A percentile compares a stretch with the other conserved stretches of the same genome.
phyloP scores from a whole-genome alignment of 2,888 invertebrate genomes.

The Platycheirus albimanus region DNA sequence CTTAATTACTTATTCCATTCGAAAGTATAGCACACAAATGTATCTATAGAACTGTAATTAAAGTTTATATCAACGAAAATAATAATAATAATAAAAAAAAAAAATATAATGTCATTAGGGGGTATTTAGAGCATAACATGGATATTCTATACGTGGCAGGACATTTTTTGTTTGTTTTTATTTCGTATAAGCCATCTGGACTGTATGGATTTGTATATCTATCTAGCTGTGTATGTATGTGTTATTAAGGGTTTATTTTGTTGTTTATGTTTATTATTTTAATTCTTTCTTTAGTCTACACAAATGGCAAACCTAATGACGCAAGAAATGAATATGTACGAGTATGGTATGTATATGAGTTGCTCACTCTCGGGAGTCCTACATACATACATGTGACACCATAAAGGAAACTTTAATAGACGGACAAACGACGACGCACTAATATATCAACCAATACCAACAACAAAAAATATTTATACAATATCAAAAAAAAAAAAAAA shows the following conservation, averaged over 20 bases:
- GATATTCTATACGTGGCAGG: conserved; percentile 17
- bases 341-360: conserved; percentile 15
- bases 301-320: conserved; percentile 18
- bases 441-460: conserved; percentile 20
- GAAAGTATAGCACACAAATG: conserved; percentile 18
- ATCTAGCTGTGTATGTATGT: neutral
- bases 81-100: conserved; percentile 42
- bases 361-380: conserved; percentile 6
- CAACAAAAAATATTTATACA: neutral
- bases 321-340: conserved; percentile 46
- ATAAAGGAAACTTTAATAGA: conserved; percentile 28
- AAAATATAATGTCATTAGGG: conserved; percentile 56
- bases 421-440: conserved; percentile 14
- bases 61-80: conserved; percentile 49
- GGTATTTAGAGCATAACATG: conserved; percentile 25
- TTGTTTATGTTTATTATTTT: conserved; percentile 22
- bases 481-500: neutral
- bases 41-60: conserved; percentile 65
- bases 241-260: conserved; percentile 7
- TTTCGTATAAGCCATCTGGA: conserved; percentile 44
- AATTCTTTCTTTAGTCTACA: conserved; percentile 9
- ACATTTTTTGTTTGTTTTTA: conserved; percentile 38
- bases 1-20: conserved; percentile 62
- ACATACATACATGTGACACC: neutral
- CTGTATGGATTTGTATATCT: neutral